A percentile compares a stretch with the other conserved stretches of the same genome.
These are phyloP conservation scores for Hypercompe scribonia DNA, from an alignment of 2,888 invertebrate species.

Conservation along the genomic window DNA sequence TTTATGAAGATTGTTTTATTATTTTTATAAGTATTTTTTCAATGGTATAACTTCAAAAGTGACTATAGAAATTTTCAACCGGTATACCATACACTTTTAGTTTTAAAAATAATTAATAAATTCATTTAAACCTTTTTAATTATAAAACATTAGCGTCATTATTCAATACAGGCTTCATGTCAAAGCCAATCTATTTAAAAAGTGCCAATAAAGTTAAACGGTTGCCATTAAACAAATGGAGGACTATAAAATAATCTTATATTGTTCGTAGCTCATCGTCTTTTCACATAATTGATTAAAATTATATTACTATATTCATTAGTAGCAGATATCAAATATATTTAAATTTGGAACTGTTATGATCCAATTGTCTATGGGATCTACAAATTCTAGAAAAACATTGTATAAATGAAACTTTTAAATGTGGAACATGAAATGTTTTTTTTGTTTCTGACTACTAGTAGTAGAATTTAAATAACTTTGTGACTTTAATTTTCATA, in stretches of 20 bases:
- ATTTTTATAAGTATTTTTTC: background rate
- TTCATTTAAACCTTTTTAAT: background rate
- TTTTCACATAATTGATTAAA: slow-evolving; percentile 19
- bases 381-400: background rate
- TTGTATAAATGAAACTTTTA: no score
- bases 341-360: background rate
- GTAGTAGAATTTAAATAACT: background rate
- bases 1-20: background rate
- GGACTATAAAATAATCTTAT: slow-evolving; percentile 32
- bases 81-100: background rate
- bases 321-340: background rate
- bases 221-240: slow-evolving; percentile 27
- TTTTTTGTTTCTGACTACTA: background rate
- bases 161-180: slow-evolving; percentile 4
- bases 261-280: slow-evolving; percentile 18
- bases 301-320: background rate
- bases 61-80: background rate
- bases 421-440: background rate
- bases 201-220: slow-evolving; percentile 34
- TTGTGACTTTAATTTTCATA: background rate
- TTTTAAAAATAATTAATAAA: background rate
- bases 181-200: slow-evolving; percentile 36
- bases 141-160: background rate
- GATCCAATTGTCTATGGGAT: background rate
- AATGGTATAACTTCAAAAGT: no score